Evolutionary conservation across 2,113 vertebrate genomes (phyloP).

Genomic region (Octodon degus): DNA sequence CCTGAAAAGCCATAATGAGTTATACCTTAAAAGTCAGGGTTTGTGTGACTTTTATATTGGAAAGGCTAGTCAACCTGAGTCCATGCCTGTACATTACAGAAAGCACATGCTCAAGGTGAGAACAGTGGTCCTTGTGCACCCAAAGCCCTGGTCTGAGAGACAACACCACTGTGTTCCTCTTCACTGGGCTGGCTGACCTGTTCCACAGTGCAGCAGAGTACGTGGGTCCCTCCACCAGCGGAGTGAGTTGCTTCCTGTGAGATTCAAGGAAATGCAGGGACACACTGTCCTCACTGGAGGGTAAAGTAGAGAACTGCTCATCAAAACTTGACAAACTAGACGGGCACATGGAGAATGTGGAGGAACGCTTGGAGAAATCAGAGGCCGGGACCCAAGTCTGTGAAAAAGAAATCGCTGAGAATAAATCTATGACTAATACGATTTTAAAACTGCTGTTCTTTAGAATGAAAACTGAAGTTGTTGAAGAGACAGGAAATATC

Average conservation of each 20-base stretch:
- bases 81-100: conserved; percentile 80
- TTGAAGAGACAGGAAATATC: conserved; percentile 83
- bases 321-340: conserved; percentile 90
- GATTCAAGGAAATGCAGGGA: conserved; percentile 88
- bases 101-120: conserved; percentile 81
- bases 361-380: conserved; percentile 90
- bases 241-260: conserved; percentile 88
- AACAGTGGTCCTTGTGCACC: conserved; percentile 84
- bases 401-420: conserved; percentile 91
- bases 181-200: conserved; percentile 85
- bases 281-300: conserved; percentile 89
- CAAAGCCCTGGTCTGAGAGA: conserved; percentile 86
- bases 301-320: conserved; percentile 89
- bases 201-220: conserved; percentile 86
- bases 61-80: conserved; percentile 78
- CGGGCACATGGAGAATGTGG: conserved; percentile 89
- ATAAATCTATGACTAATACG: conserved; percentile 88
- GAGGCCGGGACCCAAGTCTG: conserved; percentile 90
- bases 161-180: conserved; percentile 84
- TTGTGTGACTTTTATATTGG: conserved; percentile 62
- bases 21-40: conserved; percentile 52
- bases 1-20: conserved; percentile 63
- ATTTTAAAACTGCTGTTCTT: conserved; percentile 86
- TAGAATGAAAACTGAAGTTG: conserved; percentile 86
- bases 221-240: conserved; percentile 87